These are phyloP conservation scores for Equus przewalskii DNA, from an alignment of 2,113 vertebrate species.

Conservation along the genomic window DNA sequence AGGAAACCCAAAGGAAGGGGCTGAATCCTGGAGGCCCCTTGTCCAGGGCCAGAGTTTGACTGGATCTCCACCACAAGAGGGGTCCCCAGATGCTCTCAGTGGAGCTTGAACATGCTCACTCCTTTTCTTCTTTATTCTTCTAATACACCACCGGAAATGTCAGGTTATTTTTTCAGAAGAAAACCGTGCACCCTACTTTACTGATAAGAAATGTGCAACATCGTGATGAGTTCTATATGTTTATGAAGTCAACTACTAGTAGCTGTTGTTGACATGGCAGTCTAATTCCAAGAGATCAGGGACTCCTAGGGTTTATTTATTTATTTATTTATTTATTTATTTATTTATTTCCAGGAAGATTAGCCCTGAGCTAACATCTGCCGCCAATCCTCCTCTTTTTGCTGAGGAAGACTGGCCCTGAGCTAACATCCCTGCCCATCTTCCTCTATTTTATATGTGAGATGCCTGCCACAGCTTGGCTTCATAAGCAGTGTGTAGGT, in stretches of 20 bases:
- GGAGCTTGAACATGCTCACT: not conserved
- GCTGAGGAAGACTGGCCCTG: too few species aligned
- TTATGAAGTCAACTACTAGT: not conserved
- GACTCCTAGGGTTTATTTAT: not conserved
- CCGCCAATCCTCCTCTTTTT: too few species aligned
- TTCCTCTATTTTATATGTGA: too few species aligned
- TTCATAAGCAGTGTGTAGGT: too few species aligned
- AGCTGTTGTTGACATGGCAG: not conserved
- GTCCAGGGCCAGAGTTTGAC: not conserved
- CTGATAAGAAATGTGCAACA: not conserved
- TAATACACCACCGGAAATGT: not conserved
- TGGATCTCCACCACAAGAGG: not conserved
- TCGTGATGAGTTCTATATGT: not conserved
- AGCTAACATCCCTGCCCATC: too few species aligned
- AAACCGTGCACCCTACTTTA: not conserved
- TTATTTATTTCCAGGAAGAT: too few species aligned
- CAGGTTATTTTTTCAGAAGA: not conserved
- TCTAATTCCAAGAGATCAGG: not conserved
- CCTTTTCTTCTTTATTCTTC: not conserved
- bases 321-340: not conserved
- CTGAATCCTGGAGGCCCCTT: not conserved
- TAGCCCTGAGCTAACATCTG: too few species aligned
- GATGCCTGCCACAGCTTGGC: too few species aligned
- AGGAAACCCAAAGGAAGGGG: not conserved
- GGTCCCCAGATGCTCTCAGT: not conserved